Evolutionary conservation across 2,113 vertebrate species (phyloP), one percentile per base, ranked within the genome.

Genomic region (Thunnus maccoyii): DNA sequence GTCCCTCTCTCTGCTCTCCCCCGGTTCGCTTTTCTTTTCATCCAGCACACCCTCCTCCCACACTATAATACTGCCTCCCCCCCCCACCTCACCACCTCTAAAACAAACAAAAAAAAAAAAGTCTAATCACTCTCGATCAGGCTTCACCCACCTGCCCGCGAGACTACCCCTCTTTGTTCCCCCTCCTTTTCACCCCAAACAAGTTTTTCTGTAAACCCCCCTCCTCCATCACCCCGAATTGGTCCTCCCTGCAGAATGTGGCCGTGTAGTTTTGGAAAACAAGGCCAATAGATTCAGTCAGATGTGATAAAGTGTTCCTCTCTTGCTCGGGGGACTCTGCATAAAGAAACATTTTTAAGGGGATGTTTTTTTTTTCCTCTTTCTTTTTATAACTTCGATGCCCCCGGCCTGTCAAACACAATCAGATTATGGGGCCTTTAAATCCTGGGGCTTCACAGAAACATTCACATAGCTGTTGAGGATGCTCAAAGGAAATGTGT

Each of bases 341-440:
- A 88, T 91, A 85, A 87, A 91, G 87, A 89, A 87, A 86, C 76
- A 71, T 79, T 89, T 89, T 87, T 78, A 89, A 83, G 84, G 86
- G 86, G 81, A 60, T 65, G 85, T 68, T 15, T 56, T 71, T 51
- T 80, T 79, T 10, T 16, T 47, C 55, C 54, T 56, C 63, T 62
- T 68, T 87, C 82, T 85, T 90, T 90, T 90, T 89, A 74, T 72
- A 90, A 89, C 85, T 90, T 15, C 52, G 48, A 88, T 86, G 89
- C 86, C 70, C 80, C 72, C 22, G 20, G 87, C 81, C 81, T 82
- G 83, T 88, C 90, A 87, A 84, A 86, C 78, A 84, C 78, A 81
- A 90, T 88, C 78, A 86, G 52, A 80, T 86, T 89, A 87, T 22
- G 17, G 69, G 69, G 65, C 62, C 67, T 82, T 91, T 78, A 51